Conservation (phyloP, 2,113 vertebrate species). For the Abramis brama region DNA sequence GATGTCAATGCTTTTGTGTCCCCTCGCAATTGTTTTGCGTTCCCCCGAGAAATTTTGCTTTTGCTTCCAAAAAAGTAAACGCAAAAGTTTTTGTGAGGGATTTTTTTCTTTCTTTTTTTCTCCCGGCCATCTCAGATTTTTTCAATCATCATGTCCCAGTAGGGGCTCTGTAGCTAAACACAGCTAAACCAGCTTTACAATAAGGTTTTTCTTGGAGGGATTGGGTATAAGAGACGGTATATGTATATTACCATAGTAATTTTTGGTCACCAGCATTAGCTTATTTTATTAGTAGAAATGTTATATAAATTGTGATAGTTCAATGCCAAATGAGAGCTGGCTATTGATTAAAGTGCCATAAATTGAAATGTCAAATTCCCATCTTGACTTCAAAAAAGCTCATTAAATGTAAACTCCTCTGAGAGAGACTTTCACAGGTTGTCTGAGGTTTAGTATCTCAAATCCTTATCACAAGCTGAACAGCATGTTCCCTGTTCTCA, state of each 20-base stretch:
- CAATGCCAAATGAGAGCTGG: conserved; percentile 3
- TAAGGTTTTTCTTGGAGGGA: not conserved
- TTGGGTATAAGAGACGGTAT: not conserved
- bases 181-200: not conserved
- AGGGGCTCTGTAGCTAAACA: no score
- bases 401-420: not conserved
- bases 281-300: conserved; percentile 20
- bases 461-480: conserved; percentile 2
- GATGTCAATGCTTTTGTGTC: no score
- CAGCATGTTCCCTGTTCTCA: not conserved
- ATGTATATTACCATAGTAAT: not conserved
- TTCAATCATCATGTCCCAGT: no score
- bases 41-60: no score
- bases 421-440: conserved; percentile 23
- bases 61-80: no score
- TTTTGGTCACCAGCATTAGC: not conserved
- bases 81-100: no score
- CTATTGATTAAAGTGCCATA: conserved; percentile 18
- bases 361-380: conserved; percentile 37
- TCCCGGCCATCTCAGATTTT: no score
- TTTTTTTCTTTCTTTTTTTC: no score
- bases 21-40: no score
- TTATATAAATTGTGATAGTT: not conserved
- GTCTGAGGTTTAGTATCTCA: conserved; percentile 21
- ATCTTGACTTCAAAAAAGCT: conserved; percentile 21